Conservation (phyloP, 2,888 invertebrate genomes). For the Plebejus melissa region DNA sequence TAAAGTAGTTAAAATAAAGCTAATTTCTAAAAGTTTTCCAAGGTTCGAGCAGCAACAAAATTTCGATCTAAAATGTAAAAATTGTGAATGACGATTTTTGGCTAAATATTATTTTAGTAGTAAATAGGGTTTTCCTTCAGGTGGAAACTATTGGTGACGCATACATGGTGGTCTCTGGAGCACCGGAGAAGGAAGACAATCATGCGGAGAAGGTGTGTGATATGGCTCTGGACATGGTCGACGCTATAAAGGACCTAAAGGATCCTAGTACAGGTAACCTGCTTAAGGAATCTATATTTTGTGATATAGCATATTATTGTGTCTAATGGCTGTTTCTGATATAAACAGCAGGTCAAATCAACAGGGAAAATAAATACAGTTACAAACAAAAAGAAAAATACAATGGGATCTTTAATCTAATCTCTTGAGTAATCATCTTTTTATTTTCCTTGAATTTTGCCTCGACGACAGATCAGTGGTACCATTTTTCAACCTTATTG, state of each 20-base stretch:
- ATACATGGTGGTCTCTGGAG: constrained; percentile 98
- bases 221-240: constrained; percentile 98
- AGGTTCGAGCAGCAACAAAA: neutral
- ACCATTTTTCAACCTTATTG: no score
- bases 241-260: constrained; percentile 92
- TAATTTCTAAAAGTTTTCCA: no score
- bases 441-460: neutral
- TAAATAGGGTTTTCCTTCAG: constrained; percentile 58
- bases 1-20: no score
- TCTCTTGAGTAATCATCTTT: neutral
- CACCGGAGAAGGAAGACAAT: constrained; percentile 92
- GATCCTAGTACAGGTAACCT: constrained; percentile 91
- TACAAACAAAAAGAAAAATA: no score
- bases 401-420: neutral
- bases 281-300: no score
- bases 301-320: no score
- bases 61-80: neutral
- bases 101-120: neutral
- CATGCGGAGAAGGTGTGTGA: constrained; percentile 96
- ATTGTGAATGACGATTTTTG: neutral
- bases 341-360: no score
- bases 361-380: no score
- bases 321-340: no score
- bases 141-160: constrained; percentile 99
- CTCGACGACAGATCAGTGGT: no score